Base-by-base conservation (phyloP, 2,888 invertebrate species). In the Hipparchia semele region DNA sequence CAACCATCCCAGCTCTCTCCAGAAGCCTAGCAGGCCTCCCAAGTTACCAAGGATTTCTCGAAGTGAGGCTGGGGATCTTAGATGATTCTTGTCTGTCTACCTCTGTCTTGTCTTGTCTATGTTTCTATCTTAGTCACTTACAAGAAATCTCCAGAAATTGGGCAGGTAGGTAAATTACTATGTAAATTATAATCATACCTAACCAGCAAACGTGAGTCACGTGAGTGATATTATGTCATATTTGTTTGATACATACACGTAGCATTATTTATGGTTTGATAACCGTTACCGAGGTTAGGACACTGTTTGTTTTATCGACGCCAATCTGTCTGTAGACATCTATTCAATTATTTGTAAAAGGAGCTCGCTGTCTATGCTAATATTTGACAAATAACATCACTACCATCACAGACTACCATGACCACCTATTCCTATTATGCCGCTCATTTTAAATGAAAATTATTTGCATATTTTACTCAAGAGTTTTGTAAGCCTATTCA, bases 251-350 rank as follows among this genome's bases (percentile, higher is more conserved):
- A 39, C 13, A 7, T 8, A 49, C 46, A 46, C 8, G n/a, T 65
- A 58, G 39, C 45, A 51, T 33, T 45, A 66, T 39, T 6, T 54
- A 65, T 13, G 51, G 53, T 46, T 13, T 58, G 61, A 67, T 72
- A 73, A 71, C 68, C 39, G 68, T 73, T 58, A 65, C 59, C 68
- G 59, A 46, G 66, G 60, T 68, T 64, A 65, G 59, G 46, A 61
- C 68, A 54, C 39, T 66, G 46, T 71, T 64, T 64, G 72, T 12
- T 72, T 73, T 69, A 65, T 53, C 70, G 80, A 77, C 82, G 80
- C 79, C 82, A 71, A 33, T 23, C 67, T 74, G 83, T 82, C 83
- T 81, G 75, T 60, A 66, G 49, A 58, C 46, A 61, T 70, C 60
- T 72, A 68, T 68, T 71, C 10, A 62, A 65, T 66, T 64, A 51